A percentile compares a stretch with the other conserved stretches of the same genome.
Evolutionary conservation across 37 sponge, comb jelly and placozoan genomes (phyloP).

Genomic region (Halisarca cf. caerulea): DNA sequence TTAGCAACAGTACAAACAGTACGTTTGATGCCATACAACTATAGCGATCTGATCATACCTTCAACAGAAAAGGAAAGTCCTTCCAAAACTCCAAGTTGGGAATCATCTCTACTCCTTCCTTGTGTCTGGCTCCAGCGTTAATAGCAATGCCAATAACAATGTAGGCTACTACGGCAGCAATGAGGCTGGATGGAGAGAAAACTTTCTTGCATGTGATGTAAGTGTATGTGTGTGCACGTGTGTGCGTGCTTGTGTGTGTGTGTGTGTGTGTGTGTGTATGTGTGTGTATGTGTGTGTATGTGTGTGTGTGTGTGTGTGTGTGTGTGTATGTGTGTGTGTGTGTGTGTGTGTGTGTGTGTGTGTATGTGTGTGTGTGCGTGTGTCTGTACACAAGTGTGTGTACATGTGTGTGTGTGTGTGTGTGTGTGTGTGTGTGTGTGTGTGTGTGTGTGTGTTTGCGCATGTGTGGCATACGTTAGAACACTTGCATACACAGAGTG

Average conservation of each 20-base stretch:
- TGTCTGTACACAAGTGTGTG: slow-evolving; percentile 17
- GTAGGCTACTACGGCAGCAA: slow-evolving; percentile 27
- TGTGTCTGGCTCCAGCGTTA: slow-evolving; percentile 56
- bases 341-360: slow-evolving; percentile 25
- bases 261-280: slow-evolving; percentile 22
- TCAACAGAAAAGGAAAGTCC: no score
- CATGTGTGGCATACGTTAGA: not conserved
- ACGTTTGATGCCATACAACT: no score
- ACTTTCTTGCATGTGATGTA: no score
- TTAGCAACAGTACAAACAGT: no score
- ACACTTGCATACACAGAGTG: not conserved
- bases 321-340: slow-evolving; percentile 22
- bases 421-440: slow-evolving; percentile 30
- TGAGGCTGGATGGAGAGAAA: no score
- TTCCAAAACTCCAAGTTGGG: slow-evolving; percentile 78
- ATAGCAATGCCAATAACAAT: slow-evolving; percentile 51
- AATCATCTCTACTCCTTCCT: slow-evolving; percentile 67
- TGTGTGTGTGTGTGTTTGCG: slow-evolving; percentile 28
- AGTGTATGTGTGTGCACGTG: no score
- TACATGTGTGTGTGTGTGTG: slow-evolving; percentile 26
- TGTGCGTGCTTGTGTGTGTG: not conserved
- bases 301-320: slow-evolving; percentile 20
- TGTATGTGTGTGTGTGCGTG: slow-evolving; percentile 26
- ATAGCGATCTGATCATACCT: no score
- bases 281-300: slow-evolving; percentile 12